These are phyloP conservation scores for Eulemur rufifrons DNA, from an alignment of 2,113 vertebrate species.

Conservation along the genomic window DNA sequence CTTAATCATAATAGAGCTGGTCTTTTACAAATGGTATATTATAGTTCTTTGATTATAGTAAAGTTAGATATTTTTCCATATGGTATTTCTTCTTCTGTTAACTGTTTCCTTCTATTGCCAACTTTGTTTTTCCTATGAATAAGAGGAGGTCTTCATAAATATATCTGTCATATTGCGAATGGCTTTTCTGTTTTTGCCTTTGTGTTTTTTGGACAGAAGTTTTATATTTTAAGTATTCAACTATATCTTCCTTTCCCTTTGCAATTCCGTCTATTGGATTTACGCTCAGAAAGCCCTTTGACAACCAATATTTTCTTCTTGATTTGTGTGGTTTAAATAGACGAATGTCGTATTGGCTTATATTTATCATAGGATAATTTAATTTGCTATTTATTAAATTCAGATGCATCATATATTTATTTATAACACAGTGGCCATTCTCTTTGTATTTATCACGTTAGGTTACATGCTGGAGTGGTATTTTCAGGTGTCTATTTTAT, in stretches of 20 bases:
- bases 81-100: neutral
- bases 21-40: neutral
- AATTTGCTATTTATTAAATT: neutral
- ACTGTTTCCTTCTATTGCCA: neutral
- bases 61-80: neutral
- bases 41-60: neutral
- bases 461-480: neutral
- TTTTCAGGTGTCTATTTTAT: neutral
- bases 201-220: neutral
- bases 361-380: neutral
- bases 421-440: neutral
- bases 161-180: neutral
- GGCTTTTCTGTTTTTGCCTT: neutral
- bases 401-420: neutral
- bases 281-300: neutral
- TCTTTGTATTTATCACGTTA: neutral
- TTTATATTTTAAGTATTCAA: slow-evolving; percentile 4
- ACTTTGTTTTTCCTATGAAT: neutral
- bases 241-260: neutral
- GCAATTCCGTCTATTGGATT: neutral
- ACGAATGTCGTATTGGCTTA: neutral
- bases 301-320: neutral
- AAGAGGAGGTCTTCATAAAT: neutral
- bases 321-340: neutral
- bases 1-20: neutral